Evolutionary conservation across 2,797 vertebrate genomes (phyloP).

Genomic region (Salarias fasciatus): DNA sequence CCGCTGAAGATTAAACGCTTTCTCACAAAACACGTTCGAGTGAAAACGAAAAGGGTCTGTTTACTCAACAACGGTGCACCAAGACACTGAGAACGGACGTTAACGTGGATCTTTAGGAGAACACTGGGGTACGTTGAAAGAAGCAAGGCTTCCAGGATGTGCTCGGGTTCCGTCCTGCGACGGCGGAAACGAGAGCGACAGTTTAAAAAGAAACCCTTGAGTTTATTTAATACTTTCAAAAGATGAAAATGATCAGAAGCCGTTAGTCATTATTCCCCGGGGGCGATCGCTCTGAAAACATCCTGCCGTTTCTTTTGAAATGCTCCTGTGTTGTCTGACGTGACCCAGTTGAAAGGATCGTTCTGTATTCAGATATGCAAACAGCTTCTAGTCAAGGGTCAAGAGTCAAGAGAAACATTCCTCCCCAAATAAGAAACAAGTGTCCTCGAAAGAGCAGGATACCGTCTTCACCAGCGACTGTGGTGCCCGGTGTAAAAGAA

Average conservation of each 20-base stretch:
- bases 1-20: constrained; percentile 22
- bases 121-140: too few species aligned
- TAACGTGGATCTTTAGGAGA: too few species aligned
- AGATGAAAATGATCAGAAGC: constrained; percentile 45
- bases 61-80: too few species aligned
- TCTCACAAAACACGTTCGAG: constrained; percentile 16
- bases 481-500: not conserved
- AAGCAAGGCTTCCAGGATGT: too few species aligned
- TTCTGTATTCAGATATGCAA: constrained; percentile 40
- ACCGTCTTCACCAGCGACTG: constrained; percentile 9
- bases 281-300: constrained; percentile 23
- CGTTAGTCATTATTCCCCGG: constrained; percentile 27
- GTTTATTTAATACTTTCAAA: constrained; percentile 17
- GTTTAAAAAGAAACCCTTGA: constrained; percentile 26
- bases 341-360: constrained; percentile 14
- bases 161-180: too few species aligned
- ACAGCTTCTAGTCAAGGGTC: constrained; percentile 43
- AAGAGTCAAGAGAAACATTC: constrained; percentile 50
- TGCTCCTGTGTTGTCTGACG: constrained; percentile 12
- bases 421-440: constrained; percentile 52
- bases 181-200: constrained; percentile 21
- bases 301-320: constrained; percentile 26
- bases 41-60: too few species aligned
- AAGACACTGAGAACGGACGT: too few species aligned
- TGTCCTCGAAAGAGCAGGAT: constrained; percentile 33